Evolutionary conservation across 2,113 vertebrate genomes (phyloP).

Genomic region (Thalassarche chlororhynchos): DNA sequence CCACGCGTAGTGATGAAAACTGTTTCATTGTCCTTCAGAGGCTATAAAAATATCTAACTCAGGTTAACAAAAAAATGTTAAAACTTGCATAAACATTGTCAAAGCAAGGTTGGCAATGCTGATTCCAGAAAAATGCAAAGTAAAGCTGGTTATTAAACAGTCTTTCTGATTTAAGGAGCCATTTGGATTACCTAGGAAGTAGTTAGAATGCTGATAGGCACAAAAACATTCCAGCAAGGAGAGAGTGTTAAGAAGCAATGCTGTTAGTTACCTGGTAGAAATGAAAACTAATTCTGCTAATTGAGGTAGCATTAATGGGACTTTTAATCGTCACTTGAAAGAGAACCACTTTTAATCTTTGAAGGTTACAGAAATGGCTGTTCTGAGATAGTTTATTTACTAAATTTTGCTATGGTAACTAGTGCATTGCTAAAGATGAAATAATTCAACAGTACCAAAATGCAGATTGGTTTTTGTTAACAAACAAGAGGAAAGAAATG

Average conservation of each 20-base stretch:
- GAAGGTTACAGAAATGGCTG: background rate
- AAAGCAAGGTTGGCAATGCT: conserved; percentile 7
- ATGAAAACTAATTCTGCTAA: background rate
- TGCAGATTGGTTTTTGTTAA: background rate
- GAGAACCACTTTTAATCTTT: background rate
- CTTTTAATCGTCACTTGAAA: background rate
- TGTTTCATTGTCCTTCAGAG: background rate
- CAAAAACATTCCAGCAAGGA: background rate
- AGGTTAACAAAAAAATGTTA: background rate
- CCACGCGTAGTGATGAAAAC: background rate
- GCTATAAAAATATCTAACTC: background rate
- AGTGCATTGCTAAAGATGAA: background rate
- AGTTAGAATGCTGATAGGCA: background rate
- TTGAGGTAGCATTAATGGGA: background rate
- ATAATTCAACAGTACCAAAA: background rate
- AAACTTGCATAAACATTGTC: background rate
- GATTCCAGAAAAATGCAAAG: background rate
- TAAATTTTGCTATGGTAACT: background rate
- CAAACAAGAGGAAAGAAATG: background rate
- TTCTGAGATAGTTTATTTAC: background rate
- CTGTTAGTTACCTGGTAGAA: conserved; percentile 4
- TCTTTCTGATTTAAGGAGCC: background rate
- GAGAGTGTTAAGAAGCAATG: background rate
- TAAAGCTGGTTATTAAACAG: background rate
- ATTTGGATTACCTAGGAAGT: background rate